A percentile compares a stretch with the other conserved stretches of the same genome.
phyloP scores from a whole-genome alignment of 2,888 invertebrate species.

The Parascotia fuliginaria region DNA sequence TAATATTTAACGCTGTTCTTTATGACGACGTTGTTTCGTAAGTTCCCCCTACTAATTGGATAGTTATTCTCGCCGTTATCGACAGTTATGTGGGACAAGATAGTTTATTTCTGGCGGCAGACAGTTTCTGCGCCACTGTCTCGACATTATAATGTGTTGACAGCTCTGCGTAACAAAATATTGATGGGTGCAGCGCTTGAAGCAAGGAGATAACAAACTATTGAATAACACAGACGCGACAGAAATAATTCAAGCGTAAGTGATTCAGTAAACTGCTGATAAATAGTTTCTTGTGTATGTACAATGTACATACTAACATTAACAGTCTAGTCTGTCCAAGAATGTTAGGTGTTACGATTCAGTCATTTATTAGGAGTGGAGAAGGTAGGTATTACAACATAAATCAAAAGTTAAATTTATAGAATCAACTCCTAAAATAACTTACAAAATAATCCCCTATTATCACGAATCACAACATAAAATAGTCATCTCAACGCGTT shows the following conservation, averaged over 20 bases:
- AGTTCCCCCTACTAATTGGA: slow-evolving; percentile 52
- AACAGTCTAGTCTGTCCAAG: not conserved
- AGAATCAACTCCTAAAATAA: not conserved
- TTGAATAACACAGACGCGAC: slow-evolving; percentile 31
- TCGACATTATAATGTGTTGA: slow-evolving; percentile 47
- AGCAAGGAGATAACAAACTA: slow-evolving; percentile 39
- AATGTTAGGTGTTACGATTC: not conserved
- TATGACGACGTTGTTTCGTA: slow-evolving; percentile 50
- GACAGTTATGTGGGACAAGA: slow-evolving; percentile 68
- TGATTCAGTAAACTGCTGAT: slow-evolving; percentile 16
- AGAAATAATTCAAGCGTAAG: slow-evolving; percentile 27
- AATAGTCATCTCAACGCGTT: slow-evolving; percentile 11
- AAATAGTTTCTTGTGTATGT: slow-evolving; percentile 1
- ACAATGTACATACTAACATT: not conserved
- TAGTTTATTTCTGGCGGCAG: slow-evolving; percentile 68
- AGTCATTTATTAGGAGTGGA: no score
- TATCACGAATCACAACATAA: slow-evolving; percentile 4
- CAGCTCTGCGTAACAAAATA: slow-evolving; percentile 46
- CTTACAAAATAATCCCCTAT: slow-evolving; percentile 1
- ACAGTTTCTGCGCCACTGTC: slow-evolving; percentile 57
- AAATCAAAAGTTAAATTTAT: no score
- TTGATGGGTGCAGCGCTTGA: slow-evolving; percentile 26
- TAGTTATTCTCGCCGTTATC: slow-evolving; percentile 60
- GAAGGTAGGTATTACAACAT: not conserved
- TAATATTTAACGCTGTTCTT: slow-evolving; percentile 35